Base-by-base conservation (phyloP, 2,888 invertebrate genomes). In the Orthosia incerta region DNA sequence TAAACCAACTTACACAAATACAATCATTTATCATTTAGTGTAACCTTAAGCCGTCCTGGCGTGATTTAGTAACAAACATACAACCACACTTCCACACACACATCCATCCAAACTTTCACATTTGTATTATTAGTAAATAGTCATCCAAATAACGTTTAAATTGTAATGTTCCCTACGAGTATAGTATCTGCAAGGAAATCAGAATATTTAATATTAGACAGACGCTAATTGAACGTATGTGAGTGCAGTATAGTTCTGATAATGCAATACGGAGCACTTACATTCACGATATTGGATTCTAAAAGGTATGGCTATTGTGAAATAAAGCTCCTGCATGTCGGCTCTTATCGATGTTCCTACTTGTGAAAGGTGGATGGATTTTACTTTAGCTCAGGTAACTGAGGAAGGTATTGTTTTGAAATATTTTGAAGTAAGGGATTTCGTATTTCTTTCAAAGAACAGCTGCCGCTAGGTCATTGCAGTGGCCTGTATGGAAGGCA, bases 181-280 rank as follows among this genome's bases (percentile, higher is more conserved):
- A 31, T 45, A 26, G 31, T 45, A 63, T 46, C 20, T 63, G 62
- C 51, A 48, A 72, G 59, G 39, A 73, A 72, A 78, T 64, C 67
- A 59, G 46, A n/a, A 80, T 71, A 80, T 82, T 78, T 67, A 71
- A 73, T 78, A 82, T 68, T 57, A 68, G 79, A 66, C 57, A 48
- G 56, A n/a, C n/a, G 51, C 51, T 26, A 66, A 69, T 81, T 56
- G 72, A 55, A 68, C 57, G 46, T 59, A 45, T 45, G 55, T 55
- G 26, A 77, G 70, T 77, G 73, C 74, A 82, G 39, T 45, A 23
- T 20, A 20, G 53, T 39, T 45, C 55, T 65, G 80, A 78, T 81
- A 81, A 82, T 71, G 78, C 46, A 82, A 80, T 82, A 68, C 16
- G 26, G 48, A 64, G 72, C 70, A 78, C 83, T 82, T 70, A 64